Evolutionary conservation across 2,797 vertebrate species (phyloP).

Genomic region (Sebastes matsubarae): DNA sequence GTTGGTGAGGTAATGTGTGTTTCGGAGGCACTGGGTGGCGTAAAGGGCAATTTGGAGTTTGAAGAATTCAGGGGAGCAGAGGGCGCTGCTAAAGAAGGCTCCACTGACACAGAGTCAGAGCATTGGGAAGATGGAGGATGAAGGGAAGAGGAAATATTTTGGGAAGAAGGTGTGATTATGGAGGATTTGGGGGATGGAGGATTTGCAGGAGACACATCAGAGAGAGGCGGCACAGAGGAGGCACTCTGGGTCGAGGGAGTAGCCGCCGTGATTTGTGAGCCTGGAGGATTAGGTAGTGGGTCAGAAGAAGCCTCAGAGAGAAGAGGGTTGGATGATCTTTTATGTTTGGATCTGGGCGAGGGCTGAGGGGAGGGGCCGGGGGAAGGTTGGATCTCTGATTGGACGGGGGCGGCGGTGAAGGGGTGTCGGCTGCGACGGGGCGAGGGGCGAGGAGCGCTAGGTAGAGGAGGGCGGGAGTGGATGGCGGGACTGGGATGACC

Average conservation of each 20-base stretch:
- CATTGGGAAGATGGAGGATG: background rate
- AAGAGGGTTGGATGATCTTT: constrained; percentile 1
- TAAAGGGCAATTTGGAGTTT: background rate
- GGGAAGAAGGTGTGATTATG: background rate
- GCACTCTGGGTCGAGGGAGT: constrained; percentile 2
- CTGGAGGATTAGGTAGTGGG: constrained; percentile 5
- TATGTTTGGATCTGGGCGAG: constrained; percentile 71
- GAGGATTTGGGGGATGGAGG: constrained; percentile 4
- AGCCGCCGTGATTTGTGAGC: background rate
- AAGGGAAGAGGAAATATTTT: background rate
- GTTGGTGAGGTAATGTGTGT: background rate
- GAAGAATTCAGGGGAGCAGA: background rate
- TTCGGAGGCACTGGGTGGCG: background rate
- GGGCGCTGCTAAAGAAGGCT: background rate
- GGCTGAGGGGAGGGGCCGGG: constrained; percentile 70
- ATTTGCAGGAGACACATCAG: constrained; percentile 19
- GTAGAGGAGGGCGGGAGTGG: constrained; percentile 74
- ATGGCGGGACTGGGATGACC: constrained; percentile 40
- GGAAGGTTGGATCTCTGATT: constrained; percentile 53
- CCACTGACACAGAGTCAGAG: constrained; percentile 4
- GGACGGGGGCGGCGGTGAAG: constrained; percentile 46
- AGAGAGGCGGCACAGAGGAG: background rate
- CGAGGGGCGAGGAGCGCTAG: constrained; percentile 61
- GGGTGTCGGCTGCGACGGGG: constrained; percentile 64
- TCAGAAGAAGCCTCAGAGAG: constrained; percentile 16